Evolutionary conservation across 1,140 invertebrate species (phyloP), one percentile per base, ranked within the genome.

Genomic region (Euborellia annulipes): DNA sequence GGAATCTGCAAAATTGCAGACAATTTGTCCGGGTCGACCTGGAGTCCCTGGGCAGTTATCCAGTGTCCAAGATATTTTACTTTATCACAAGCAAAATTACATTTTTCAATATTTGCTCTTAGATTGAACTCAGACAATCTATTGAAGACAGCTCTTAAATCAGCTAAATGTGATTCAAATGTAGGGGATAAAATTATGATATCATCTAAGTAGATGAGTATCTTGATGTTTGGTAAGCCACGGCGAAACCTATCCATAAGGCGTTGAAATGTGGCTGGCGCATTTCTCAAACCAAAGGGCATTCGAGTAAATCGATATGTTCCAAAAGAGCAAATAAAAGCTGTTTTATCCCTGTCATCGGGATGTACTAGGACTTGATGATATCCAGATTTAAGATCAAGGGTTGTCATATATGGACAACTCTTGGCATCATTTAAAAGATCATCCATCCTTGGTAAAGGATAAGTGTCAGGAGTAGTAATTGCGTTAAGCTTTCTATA

Each of bases 371-470:
- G 36, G 13, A 68, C 46, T 43, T 70, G 63, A 54, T 55, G 64
- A 47, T 61, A 68, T 0, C 65, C 66, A 34, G 47, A 55, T 0
- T 36, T 43, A 3, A 63, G 30, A 50, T 68, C 63, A 3, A 68
- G 27, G 1, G 49, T 46, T 7, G 52, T 46, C 34, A 67, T 65
- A 18, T 43, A 55, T 7, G 42, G 47, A 3, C 49, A 32, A 0
- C 52, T 55, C 1, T 36, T 42, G 9, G 68, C 38, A 2, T 23
- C 43, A 40, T 59, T 51, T 6, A 69, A 44, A 9, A 52, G 39
- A 16, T 63, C 57, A 18, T 63, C 58, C n/a, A 69, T 64, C 7
- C 55, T 27, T 1, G 66, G 66, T 3, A 71, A 44, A 1, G 66
- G 67, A 50, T 56, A 70, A 17, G 46, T 36, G 37, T 64, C 62